phyloP scores from a whole-genome alignment of 2,797 vertebrate species.

The Siniperca undulata region DNA sequence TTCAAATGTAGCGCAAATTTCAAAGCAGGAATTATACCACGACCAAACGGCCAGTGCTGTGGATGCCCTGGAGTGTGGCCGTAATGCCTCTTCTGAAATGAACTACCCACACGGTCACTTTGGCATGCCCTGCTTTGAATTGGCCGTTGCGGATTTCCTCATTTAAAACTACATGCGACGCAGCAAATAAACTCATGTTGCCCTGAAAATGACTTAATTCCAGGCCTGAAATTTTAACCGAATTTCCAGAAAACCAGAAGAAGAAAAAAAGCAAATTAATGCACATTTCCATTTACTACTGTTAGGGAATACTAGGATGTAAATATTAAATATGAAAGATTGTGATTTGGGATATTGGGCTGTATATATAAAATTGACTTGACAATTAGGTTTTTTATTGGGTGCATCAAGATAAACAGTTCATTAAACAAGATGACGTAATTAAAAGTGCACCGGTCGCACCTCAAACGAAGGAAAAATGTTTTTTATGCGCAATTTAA shows the following conservation, averaged over 20 bases:
- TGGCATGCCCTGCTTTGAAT: too few species aligned
- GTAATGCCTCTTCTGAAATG: too few species aligned
- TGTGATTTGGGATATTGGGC: neutral
- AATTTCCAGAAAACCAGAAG: neutral
- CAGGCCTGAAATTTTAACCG: neutral
- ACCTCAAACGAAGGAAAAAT: neutral
- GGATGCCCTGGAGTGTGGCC: too few species aligned
- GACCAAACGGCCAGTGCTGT: too few species aligned
- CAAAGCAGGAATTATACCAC: too few species aligned
- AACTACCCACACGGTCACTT: too few species aligned
- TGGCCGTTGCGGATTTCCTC: too few species aligned
- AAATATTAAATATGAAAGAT: neutral
- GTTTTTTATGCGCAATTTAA: neutral
- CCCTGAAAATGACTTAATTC: too few species aligned
- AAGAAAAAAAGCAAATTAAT: conserved; percentile 1
- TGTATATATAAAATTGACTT: neutral
- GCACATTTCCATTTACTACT: neutral
- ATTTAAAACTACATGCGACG: too few species aligned
- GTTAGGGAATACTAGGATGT: neutral
- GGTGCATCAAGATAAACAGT: neutral
- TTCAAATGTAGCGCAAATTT: neutral
- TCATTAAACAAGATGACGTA: neutral
- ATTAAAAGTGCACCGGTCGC: neutral
- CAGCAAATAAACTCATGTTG: too few species aligned
- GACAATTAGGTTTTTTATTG: neutral